Percentiles rank a stretch among this genome's conserved stretches.
Conservation (phyloP, 64 coral and sea anemone species). For the Orbicella faveolata region DNA sequence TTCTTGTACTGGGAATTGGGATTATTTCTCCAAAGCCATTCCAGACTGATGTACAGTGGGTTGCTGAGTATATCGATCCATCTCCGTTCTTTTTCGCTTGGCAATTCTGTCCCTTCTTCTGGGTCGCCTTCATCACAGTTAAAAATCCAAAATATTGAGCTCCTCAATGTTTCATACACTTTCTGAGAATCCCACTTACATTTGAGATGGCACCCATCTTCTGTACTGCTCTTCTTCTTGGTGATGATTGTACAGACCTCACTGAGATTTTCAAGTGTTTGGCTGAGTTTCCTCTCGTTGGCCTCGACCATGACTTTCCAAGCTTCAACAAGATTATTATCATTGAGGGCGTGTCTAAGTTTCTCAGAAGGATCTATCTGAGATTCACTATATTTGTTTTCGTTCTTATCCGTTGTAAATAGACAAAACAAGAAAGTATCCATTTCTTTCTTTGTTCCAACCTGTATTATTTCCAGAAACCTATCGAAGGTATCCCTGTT, state of each 20-base stretch:
- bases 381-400: no score
- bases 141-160: background rate
- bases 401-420: background rate
- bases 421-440: no score
- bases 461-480: no score
- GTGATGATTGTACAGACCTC: background rate
- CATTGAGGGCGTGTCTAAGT: background rate
- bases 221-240: background rate
- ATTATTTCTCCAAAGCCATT: background rate
- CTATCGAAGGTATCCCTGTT: no score
- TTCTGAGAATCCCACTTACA: background rate
- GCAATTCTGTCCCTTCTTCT: background rate
- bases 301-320: background rate
- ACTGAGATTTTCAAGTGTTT: background rate
- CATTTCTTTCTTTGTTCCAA: no score
- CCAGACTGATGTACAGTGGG: slow-evolving; percentile 14
- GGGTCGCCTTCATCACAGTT: background rate
- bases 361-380: background rate
- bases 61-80: background rate
- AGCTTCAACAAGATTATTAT: background rate
- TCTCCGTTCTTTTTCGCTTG: background rate
- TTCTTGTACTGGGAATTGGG: background rate
- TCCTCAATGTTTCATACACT: background rate
- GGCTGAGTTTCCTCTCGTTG: background rate
- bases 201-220: background rate